A percentile compares a stretch with the other conserved stretches of the same genome.
Evolutionary conservation across 2,113 vertebrate species (phyloP).

Genomic region (Pseudonaja textilis): DNA sequence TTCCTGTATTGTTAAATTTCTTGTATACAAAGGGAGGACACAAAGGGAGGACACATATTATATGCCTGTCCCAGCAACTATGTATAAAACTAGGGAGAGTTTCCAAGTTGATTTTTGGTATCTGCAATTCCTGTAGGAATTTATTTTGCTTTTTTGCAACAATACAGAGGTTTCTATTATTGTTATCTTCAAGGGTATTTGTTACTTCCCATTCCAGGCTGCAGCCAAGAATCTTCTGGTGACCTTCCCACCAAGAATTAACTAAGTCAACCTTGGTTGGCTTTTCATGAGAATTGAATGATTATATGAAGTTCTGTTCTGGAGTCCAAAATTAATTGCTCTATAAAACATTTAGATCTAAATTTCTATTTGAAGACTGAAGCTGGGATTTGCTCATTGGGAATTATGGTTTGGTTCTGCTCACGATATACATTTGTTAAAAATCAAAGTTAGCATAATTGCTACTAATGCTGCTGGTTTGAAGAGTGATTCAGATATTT

Average conservation of each 20-base stretch:
- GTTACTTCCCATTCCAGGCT: background rate
- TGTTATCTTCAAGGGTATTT: background rate
- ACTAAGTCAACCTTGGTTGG: background rate
- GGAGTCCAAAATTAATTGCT: background rate
- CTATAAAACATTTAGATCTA: background rate
- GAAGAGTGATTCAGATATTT: background rate
- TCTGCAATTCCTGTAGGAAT: background rate
- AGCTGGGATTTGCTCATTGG: background rate
- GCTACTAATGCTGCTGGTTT: background rate
- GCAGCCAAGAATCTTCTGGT: background rate
- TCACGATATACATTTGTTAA: background rate
- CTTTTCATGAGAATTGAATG: background rate
- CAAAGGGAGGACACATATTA: background rate
- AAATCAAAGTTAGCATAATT: background rate
- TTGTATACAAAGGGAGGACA: background rate
- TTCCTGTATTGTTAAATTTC: background rate
- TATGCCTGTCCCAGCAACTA: background rate
- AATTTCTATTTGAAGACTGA: background rate
- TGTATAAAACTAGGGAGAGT: background rate
- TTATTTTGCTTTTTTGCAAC: background rate
- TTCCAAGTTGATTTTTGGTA: background rate
- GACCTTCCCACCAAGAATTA: background rate
- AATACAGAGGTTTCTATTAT: background rate
- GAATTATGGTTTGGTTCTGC: background rate
- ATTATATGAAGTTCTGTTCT: background rate